These are phyloP conservation scores for Bubo blakistoni DNA, from an alignment of 2,113 vertebrate genomes.

Conservation along the genomic window DNA sequence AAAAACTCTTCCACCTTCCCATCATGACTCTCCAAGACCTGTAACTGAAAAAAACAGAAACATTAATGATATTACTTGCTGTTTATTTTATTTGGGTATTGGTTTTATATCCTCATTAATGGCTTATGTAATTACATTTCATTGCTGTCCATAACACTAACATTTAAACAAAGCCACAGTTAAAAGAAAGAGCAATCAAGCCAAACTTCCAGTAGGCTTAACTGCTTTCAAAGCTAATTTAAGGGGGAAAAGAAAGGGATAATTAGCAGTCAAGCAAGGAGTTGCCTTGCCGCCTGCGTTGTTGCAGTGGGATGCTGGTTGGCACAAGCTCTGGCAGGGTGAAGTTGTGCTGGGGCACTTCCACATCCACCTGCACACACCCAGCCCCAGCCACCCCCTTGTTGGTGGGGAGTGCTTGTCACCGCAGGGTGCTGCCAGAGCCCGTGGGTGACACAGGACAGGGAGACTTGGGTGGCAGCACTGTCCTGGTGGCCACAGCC, in stretches of 20 bases:
- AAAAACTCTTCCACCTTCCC: background rate
- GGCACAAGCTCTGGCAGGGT: background rate
- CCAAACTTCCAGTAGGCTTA: background rate
- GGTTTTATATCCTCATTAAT: background rate
- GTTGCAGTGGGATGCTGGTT: background rate
- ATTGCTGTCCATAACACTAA: background rate
- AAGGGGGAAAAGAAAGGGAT: background rate
- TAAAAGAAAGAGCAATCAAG: background rate
- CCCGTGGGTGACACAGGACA: rapidly evolving
- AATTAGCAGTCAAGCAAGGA: background rate
- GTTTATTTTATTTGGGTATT: background rate
- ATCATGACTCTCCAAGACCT: background rate
- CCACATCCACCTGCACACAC: background rate
- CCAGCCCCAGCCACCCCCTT: background rate
- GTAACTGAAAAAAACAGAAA: background rate
- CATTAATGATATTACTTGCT: background rate
- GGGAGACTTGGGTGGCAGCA: background rate
- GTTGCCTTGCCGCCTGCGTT: background rate
- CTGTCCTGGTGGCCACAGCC: background rate
- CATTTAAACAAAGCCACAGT: background rate
- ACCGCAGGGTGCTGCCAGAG: background rate
- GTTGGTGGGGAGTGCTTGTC: background rate
- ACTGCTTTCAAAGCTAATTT: background rate
- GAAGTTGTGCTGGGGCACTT: background rate
- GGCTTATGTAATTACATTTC: background rate